phyloP scores from a whole-genome alignment of 1,140 invertebrate genomes.

The Platyura marginata region DNA sequence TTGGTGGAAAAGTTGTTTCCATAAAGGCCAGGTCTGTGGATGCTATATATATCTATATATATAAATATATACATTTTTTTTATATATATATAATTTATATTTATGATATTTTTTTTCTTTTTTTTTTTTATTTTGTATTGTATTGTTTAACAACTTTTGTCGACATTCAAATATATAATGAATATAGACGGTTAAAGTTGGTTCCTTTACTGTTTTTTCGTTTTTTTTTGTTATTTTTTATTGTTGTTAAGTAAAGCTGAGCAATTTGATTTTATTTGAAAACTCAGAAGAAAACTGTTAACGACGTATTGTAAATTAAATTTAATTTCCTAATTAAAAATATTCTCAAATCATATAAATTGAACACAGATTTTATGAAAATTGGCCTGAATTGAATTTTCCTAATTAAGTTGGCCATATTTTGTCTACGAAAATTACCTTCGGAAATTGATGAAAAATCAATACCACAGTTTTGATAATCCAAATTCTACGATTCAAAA shows the following conservation, averaged over 20 bases:
- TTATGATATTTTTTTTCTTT: not conserved
- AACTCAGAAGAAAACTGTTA: not conserved
- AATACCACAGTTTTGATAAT: too few species aligned
- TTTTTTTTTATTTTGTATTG: not conserved
- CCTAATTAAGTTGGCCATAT: too few species aligned
- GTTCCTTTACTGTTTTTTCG: not conserved
- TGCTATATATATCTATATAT: not conserved
- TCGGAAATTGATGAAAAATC: too few species aligned
- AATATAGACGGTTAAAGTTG: not conserved
- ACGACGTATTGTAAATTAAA: not conserved
- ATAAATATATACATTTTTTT: not conserved
- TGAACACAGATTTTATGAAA: too few species aligned
- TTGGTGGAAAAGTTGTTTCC: slow-evolving; percentile 89
- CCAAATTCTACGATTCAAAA: too few species aligned
- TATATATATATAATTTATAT: not conserved
- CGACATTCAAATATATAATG: not conserved
- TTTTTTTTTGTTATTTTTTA: not conserved
- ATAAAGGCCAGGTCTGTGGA: slow-evolving; percentile 89
- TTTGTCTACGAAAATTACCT: too few species aligned
- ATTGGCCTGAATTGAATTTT: too few species aligned
- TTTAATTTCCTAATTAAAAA: too few species aligned
- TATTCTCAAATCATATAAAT: too few species aligned
- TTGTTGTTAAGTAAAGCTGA: not conserved
- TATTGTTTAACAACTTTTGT: not conserved
- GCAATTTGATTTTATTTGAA: not conserved